Evolutionary conservation across 2,113 vertebrate genomes (phyloP).

Genomic region (Sander vitreus): DNA sequence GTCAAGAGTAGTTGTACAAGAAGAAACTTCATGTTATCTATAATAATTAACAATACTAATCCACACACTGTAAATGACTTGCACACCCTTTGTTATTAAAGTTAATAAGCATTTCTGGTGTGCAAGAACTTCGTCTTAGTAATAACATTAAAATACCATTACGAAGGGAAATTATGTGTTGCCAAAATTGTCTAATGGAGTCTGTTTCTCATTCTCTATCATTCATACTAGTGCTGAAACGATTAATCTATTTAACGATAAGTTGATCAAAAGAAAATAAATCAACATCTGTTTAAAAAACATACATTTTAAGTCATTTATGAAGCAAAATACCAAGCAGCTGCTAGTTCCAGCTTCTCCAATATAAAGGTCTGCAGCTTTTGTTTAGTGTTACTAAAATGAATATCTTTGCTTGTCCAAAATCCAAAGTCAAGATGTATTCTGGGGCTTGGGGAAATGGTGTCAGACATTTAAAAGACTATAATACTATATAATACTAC

Average conservation of each 20-base stretch:
- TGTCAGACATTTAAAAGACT: too few species aligned
- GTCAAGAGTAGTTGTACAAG: background rate
- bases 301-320: too few species aligned
- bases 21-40: background rate
- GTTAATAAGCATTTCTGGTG: background rate
- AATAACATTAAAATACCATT: too few species aligned
- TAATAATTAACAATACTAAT: background rate
- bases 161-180: background rate
- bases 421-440: too few species aligned
- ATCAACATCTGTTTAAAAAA: too few species aligned
- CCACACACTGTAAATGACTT: background rate
- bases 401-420: too few species aligned
- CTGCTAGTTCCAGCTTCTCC: too few species aligned
- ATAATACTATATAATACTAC: too few species aligned
- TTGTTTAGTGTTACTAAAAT: too few species aligned
- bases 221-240: background rate
- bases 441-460: too few species aligned
- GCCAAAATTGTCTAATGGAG: background rate
- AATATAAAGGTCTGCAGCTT: too few species aligned
- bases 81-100: background rate
- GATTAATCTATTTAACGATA: background rate
- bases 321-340: too few species aligned
- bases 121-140: background rate
- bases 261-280: background rate
- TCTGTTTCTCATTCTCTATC: background rate